A percentile compares a stretch with the other conserved stretches of the same genome.
Evolutionary conservation across 2,113 vertebrate species (phyloP).

Genomic region (Caracal caracal): DNA sequence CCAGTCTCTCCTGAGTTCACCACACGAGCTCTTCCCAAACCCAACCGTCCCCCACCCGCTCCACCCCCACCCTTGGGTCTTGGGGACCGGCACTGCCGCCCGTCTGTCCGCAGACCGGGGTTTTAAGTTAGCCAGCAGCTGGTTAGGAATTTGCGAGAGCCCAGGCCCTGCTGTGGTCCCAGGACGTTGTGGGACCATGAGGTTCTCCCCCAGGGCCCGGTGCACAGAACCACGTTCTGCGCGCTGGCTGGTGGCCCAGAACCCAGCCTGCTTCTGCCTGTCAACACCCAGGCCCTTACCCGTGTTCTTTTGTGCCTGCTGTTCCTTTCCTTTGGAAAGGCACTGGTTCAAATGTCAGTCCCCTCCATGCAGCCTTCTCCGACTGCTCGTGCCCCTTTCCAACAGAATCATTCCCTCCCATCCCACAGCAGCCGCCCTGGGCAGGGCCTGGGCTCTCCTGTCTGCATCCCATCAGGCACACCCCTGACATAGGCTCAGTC

Average conservation of each 20-base stretch:
- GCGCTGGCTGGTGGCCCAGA: fast-evolving
- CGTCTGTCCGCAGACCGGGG: neutral
- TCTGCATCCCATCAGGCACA: too few species aligned
- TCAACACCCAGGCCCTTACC: neutral
- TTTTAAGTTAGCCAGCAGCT: neutral
- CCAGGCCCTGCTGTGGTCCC: neutral
- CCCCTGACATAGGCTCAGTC: neutral
- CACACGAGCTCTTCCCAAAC: neutral
- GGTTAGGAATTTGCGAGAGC: neutral
- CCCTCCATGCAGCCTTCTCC: too few species aligned
- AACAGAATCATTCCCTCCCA: neutral
- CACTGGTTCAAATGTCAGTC: fast-evolving
- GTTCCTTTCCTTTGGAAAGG: neutral
- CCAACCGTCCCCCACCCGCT: neutral
- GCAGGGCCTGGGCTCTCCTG: neutral
- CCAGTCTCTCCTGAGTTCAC: neutral
- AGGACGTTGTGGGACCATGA: neutral
- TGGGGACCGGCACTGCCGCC: neutral
- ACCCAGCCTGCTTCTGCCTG: neutral
- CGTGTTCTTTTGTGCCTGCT: neutral
- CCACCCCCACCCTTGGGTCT: neutral
- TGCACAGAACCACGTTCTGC: neutral
- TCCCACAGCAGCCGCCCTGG: neutral
- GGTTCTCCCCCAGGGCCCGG: neutral
- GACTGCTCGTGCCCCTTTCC: neutral